Evolutionary conservation across 2,888 invertebrate species (phyloP).

Genomic region (Coecobrya sp.): DNA sequence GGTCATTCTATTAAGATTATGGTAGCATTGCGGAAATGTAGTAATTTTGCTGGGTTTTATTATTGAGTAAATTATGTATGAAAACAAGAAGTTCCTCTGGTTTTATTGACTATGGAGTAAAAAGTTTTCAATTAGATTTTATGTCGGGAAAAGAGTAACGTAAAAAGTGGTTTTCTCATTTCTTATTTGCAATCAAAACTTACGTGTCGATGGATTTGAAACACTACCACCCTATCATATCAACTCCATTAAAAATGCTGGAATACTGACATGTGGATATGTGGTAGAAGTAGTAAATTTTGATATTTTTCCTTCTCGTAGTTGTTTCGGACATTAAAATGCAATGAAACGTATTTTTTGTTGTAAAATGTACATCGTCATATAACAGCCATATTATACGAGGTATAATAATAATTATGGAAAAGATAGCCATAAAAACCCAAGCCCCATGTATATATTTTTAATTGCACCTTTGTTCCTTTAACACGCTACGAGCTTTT

Average conservation of each 20-base stretch:
- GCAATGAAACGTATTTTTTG: slow-evolving; percentile 50
- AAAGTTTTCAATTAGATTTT: slow-evolving; percentile 37
- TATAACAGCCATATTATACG: not conserved
- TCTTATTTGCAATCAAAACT: not conserved
- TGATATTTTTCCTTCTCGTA: slow-evolving; percentile 33
- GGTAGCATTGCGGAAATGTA: not conserved
- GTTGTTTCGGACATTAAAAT: slow-evolving; percentile 40
- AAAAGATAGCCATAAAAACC: slow-evolving; percentile 67
- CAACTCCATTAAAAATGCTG: not conserved
- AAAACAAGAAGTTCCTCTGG: slow-evolving; percentile 53
- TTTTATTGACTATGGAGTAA: slow-evolving; percentile 51
- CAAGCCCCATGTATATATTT: slow-evolving; percentile 40
- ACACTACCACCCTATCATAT: slow-evolving; percentile 15
- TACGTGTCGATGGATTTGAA: not conserved
- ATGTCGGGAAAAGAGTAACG: not conserved
- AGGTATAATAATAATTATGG: slow-evolving; percentile 56
- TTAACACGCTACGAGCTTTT: not conserved
- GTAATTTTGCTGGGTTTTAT: too few species aligned
- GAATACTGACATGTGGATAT: not conserved
- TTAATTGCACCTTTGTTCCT: slow-evolving; percentile 72
- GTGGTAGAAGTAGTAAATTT: not conserved
- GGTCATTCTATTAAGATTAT: too few species aligned
- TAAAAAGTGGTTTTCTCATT: slow-evolving; percentile 71
- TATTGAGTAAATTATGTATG: not conserved
- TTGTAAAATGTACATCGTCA: slow-evolving; percentile 9